phyloP scores from a whole-genome alignment of 2,113 vertebrate genomes.

The Siniperca knerii region DNA sequence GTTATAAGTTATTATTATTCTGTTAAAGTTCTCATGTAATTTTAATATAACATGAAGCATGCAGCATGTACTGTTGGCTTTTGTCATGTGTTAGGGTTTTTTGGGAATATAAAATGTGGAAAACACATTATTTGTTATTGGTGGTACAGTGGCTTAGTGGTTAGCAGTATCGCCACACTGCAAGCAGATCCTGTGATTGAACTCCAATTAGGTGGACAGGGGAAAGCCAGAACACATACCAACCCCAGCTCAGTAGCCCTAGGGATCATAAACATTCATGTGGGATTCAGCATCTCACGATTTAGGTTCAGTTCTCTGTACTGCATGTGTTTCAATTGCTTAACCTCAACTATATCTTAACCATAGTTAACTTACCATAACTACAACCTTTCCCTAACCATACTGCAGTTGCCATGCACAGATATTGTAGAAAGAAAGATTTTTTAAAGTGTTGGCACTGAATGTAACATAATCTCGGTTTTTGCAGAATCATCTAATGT shows the following conservation, averaged over 20 bases:
- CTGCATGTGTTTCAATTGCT: background rate
- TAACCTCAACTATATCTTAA: background rate
- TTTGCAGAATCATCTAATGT: background rate
- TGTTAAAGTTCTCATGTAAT: background rate
- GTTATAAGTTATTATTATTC: constrained; percentile 7
- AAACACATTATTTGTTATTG: background rate
- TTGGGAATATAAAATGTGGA: background rate
- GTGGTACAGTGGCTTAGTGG: background rate
- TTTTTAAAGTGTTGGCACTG: background rate
- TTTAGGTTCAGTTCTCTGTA: background rate
- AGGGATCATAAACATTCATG: background rate
- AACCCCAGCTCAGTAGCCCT: background rate
- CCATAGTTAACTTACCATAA: background rate
- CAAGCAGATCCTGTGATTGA: background rate
- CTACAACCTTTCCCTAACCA: too few relatives aligned
- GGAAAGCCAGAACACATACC: background rate
- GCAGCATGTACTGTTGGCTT: background rate
- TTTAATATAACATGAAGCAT: constrained; percentile 7
- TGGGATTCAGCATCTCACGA: background rate
- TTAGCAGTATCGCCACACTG: too few relatives aligned
- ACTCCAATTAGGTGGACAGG: background rate
- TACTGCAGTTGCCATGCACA: too few relatives aligned
- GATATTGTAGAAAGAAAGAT: too few relatives aligned
- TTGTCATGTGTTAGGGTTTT: background rate
- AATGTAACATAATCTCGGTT: background rate